Evolutionary conservation across 2,113 vertebrate genomes (phyloP).

Genomic region (Cebidichthys violaceus): DNA sequence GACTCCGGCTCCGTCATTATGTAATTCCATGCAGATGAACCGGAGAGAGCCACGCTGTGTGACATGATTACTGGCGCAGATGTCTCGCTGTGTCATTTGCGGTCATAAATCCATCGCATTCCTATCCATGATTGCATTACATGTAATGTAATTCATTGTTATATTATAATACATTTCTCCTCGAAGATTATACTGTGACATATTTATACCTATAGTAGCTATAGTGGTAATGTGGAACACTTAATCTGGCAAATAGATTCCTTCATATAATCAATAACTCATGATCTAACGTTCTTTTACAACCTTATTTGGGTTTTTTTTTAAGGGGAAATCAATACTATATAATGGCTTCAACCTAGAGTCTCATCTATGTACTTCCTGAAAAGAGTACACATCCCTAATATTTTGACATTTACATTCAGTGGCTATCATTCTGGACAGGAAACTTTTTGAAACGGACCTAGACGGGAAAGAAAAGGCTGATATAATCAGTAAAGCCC

Average conservation of each 20-base stretch:
- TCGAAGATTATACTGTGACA: background rate
- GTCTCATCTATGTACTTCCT: background rate
- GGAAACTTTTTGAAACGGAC: background rate
- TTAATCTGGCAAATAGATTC: background rate
- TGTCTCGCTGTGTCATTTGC: conserved; percentile 10
- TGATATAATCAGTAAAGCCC: conserved; percentile 32
- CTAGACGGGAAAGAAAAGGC: background rate
- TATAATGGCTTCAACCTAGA: background rate
- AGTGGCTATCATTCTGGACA: background rate
- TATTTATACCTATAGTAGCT: background rate
- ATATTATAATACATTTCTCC: background rate
- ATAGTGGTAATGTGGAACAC: background rate
- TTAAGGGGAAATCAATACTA: background rate
- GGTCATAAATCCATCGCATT: conserved; percentile 6
- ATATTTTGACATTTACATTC: conserved; percentile 25
- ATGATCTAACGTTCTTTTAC: background rate
- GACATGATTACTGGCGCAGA: conserved; percentile 46
- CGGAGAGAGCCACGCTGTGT: conserved; percentile 22
- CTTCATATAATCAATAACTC: background rate
- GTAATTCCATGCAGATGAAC: conserved; percentile 63
- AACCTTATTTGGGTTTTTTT: background rate
- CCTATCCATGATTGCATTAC: background rate
- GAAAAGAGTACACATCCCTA: background rate
- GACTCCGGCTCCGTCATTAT: conserved; percentile 40
- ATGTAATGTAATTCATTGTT: background rate